A percentile compares a stretch with the other conserved stretches of the same genome.
phyloP scores from a whole-genome alignment of 2,113 vertebrate genomes.

The Elephas maximus region DNA sequence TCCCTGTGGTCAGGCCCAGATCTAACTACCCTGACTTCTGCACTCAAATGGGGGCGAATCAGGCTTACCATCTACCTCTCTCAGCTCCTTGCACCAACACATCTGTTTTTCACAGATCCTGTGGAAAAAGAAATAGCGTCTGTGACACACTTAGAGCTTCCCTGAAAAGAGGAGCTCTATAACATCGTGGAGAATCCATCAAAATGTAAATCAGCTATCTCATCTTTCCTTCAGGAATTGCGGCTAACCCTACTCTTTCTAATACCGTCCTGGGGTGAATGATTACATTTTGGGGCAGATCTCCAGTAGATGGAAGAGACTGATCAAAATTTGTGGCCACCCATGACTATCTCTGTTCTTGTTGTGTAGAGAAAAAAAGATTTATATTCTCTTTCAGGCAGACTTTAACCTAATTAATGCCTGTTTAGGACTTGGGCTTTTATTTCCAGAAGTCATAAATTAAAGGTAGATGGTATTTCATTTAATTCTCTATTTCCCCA shows the following conservation, averaged over 20 bases:
- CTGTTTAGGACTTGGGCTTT: not conserved
- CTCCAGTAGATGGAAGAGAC: not conserved
- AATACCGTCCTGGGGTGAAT: too few species aligned
- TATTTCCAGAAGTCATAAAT: not conserved
- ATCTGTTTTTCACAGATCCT: not conserved
- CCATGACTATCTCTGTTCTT: not conserved
- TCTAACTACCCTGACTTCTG: rapidly evolving
- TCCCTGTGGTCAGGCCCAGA: rapidly evolving
- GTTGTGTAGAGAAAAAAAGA: not conserved
- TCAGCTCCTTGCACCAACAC: not conserved
- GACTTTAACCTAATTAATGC: not conserved
- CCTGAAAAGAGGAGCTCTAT: not conserved
- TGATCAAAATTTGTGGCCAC: not conserved
- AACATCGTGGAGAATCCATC: not conserved
- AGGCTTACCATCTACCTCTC: not conserved
- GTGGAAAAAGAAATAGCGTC: not conserved
- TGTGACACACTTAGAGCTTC: not conserved
- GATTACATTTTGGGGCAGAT: not conserved
- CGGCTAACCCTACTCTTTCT: not conserved
- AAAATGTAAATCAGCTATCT: rapidly evolving
- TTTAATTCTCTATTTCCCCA: not conserved
- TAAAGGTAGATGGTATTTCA: not conserved
- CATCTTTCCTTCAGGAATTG: not conserved
- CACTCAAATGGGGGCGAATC: rapidly evolving
- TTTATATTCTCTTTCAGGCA: not conserved